Evolutionary conservation across 2,797 vertebrate species (phyloP).

Genomic region (Danio albolineatus): DNA sequence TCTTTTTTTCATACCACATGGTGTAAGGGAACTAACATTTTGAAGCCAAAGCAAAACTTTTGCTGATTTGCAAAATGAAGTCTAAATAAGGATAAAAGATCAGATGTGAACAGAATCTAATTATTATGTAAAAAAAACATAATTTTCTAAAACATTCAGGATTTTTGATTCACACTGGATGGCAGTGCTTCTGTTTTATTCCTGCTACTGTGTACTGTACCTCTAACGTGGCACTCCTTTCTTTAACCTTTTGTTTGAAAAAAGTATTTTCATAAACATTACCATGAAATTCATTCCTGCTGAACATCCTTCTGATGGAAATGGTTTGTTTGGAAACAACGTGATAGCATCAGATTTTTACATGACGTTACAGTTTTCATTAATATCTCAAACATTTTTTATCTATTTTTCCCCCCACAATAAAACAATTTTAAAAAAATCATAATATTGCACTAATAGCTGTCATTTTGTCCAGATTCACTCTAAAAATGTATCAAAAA

Average conservation of each 20-base stretch:
- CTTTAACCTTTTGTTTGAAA: background rate
- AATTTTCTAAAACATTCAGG: background rate
- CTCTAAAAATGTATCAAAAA: no score
- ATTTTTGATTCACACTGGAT: background rate
- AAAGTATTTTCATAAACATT: background rate
- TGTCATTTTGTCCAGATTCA: conserved; percentile 52
- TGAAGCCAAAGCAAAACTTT: no score
- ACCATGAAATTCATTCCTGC: background rate
- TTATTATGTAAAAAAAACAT: background rate
- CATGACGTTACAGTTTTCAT: background rate
- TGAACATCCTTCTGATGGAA: background rate
- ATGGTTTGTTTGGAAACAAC: background rate
- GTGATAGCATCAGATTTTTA: background rate
- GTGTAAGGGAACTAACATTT: background rate
- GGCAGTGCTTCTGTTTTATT: background rate
- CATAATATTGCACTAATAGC: conserved; percentile 7
- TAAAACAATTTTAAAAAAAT: no score
- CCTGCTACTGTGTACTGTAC: background rate
- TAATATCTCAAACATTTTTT: background rate
- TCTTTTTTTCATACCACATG: background rate
- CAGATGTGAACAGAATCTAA: background rate
- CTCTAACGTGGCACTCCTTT: background rate
- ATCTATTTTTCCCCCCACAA: conserved; percentile 20
- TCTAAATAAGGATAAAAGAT: background rate
- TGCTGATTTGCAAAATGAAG: background rate